A percentile compares a stretch with the other conserved stretches of the same genome.
Evolutionary conservation across 2,888 invertebrate genomes (phyloP).

Genomic region (Drosophila neoperkinsi): DNA sequence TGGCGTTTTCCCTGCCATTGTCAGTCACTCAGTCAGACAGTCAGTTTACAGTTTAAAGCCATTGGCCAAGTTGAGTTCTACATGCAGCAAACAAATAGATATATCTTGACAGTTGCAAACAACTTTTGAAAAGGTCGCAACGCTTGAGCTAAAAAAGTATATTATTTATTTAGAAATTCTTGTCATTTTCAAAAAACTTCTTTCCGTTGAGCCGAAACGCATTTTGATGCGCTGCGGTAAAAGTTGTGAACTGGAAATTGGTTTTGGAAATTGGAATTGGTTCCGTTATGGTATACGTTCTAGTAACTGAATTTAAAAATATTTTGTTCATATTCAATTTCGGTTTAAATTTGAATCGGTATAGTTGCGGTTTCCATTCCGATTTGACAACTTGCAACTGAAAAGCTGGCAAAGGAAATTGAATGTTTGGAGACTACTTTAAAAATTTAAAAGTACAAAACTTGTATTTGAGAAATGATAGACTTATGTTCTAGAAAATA

Average conservation of each 20-base stretch:
- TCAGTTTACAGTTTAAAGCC: conserved; percentile 19
- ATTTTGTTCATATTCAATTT: neutral
- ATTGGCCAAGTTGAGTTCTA: conserved; percentile 17
- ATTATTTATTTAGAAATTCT: neutral
- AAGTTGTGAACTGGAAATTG: neutral
- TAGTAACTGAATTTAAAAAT: neutral
- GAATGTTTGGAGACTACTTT: neutral
- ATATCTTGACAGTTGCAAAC: neutral
- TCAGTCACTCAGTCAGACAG: conserved; percentile 23
- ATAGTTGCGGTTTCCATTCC: neutral
- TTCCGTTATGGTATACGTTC: neutral
- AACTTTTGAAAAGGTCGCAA: conserved; percentile 1
- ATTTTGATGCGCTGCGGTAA: neutral
- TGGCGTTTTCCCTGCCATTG: conserved; percentile 55
- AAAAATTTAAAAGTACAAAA: neutral
- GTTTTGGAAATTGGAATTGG: neutral
- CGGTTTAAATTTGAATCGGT: neutral
- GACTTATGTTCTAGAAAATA: too few relatives aligned
- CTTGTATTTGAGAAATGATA: neutral
- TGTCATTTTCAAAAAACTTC: neutral
- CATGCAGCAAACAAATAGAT: neutral
- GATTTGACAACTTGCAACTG: neutral
- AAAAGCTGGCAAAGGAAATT: neutral
- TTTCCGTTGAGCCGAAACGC: neutral
- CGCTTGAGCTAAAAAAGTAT: neutral